Evolutionary conservation across 1,140 invertebrate species (phyloP).

Genomic region (Rhagoletis zephyria): DNA sequence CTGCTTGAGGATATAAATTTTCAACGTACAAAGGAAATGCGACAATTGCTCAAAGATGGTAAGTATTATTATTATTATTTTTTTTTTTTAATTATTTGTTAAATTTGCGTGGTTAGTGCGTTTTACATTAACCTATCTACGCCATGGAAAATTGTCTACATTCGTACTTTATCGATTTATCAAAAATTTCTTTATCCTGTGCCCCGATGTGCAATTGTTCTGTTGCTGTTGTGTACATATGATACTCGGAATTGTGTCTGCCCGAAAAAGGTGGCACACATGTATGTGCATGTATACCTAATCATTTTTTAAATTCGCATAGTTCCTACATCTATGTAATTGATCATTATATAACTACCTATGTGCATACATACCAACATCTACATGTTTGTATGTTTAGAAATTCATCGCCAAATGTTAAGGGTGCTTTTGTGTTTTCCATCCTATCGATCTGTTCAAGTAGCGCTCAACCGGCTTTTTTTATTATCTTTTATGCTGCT

Average conservation of each 20-base stretch:
- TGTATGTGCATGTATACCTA: conserved; percentile 6
- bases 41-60: conserved; percentile 89
- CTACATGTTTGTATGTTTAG: background rate
- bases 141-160: conserved; percentile 54
- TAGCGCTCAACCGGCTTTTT: conserved; percentile 8
- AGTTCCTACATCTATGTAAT: background rate
- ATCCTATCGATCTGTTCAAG: background rate
- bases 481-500: background rate
- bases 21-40: conserved; percentile 90
- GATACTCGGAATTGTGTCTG: background rate
- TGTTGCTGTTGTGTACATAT: conserved; percentile 2
- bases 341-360: background rate
- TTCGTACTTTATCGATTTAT: conserved; percentile 61
- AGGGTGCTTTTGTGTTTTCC: conserved; percentile 3
- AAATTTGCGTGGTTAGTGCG: no score
- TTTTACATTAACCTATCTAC: background rate
- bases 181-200: conserved; percentile 41
- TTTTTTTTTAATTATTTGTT: no score
- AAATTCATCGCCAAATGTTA: background rate
- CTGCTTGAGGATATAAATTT: conserved; percentile 92
- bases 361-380: background rate
- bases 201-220: no score
- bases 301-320: background rate
- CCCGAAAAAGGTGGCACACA: background rate
- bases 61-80: conserved; percentile 60